phyloP scores from a whole-genome alignment of 1,140 invertebrate species.

The Caenorhabditis inopinata region DNA sequence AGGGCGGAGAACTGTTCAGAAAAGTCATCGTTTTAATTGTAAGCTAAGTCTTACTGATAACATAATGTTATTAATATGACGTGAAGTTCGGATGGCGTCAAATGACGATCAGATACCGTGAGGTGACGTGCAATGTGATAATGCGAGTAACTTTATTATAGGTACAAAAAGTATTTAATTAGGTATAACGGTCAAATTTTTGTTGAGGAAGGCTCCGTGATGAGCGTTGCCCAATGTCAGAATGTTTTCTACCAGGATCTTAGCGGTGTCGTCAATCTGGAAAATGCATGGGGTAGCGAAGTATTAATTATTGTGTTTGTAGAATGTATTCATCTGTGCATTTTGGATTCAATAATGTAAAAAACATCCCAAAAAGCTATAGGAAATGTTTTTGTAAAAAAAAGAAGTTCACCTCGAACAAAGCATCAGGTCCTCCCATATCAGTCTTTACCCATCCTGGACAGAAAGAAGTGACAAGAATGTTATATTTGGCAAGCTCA shows the following conservation, averaged over 20 bases:
- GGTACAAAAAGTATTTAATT: background rate
- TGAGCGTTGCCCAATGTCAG: background rate
- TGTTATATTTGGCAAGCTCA: slow-evolving; percentile 15
- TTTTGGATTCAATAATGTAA: too few species aligned
- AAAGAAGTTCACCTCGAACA: slow-evolving; percentile 8
- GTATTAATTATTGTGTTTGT: too few species aligned
- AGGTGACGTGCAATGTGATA: background rate
- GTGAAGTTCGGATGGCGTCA: too few species aligned
- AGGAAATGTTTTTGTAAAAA: too few species aligned
- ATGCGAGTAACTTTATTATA: background rate
- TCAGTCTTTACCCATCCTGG: slow-evolving; percentile 45
- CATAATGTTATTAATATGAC: too few species aligned
- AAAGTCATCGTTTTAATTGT: too few species aligned
- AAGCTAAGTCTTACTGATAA: too few species aligned
- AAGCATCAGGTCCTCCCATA: slow-evolving; percentile 39
- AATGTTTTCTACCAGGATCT: background rate
- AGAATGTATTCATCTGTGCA: too few species aligned
- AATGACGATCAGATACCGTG: too few species aligned
- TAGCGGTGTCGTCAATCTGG: background rate
- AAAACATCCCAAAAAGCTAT: too few species aligned
- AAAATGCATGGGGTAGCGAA: too few species aligned
- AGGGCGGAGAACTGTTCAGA: too few species aligned
- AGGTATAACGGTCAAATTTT: background rate
- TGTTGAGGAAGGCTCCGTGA: slow-evolving; percentile 9
- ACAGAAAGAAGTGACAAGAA: slow-evolving; percentile 35